These are phyloP conservation scores for Talpa occidentalis DNA, from an alignment of 2,113 vertebrate species.

Conservation along the genomic window DNA sequence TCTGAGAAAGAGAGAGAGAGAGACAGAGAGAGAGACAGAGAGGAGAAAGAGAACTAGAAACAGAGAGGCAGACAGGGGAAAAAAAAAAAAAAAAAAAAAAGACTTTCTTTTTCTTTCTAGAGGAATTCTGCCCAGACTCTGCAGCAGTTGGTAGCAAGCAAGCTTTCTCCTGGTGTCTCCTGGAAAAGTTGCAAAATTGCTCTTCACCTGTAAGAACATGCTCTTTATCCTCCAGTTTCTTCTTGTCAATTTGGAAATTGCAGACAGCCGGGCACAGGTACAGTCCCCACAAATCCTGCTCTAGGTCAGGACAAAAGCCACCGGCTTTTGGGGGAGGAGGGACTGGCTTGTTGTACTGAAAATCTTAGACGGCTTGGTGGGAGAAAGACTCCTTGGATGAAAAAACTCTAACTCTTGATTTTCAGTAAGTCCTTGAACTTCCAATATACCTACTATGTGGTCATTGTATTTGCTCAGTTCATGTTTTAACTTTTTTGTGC, in stretches of 20 bases:
- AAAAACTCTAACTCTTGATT: constrained; percentile 81
- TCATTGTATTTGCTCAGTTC: constrained; percentile 61
- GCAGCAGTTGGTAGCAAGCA: constrained; percentile 81
- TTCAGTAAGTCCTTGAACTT: constrained; percentile 88
- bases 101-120: constrained; percentile 83
- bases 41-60: constrained; percentile 65
- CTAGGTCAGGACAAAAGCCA: constrained; percentile 81
- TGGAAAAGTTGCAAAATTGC: constrained; percentile 83
- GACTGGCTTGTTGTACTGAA: constrained; percentile 74
- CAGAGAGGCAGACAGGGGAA: constrained; percentile 77
- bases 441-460: constrained; percentile 68
- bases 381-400: constrained; percentile 77
- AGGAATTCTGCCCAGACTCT: constrained; percentile 86
- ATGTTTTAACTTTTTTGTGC: constrained; percentile 35
- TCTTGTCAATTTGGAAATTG: constrained; percentile 83
- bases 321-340: constrained; percentile 73
- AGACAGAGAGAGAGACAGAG: constrained; percentile 70
- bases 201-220: constrained; percentile 79
- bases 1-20: constrained; percentile 80
- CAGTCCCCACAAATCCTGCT: constrained; percentile 79
- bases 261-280: constrained; percentile 82
- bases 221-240: constrained; percentile 81
- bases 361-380: constrained; percentile 81
- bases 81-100: constrained; percentile 40
- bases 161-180: constrained; percentile 77